Percentiles rank a stretch among this genome's conserved stretches.
These are phyloP conservation scores for Lepidotrigona ventralis DNA, from an alignment of 1,140 invertebrate genomes.

Conservation along the genomic window DNA sequence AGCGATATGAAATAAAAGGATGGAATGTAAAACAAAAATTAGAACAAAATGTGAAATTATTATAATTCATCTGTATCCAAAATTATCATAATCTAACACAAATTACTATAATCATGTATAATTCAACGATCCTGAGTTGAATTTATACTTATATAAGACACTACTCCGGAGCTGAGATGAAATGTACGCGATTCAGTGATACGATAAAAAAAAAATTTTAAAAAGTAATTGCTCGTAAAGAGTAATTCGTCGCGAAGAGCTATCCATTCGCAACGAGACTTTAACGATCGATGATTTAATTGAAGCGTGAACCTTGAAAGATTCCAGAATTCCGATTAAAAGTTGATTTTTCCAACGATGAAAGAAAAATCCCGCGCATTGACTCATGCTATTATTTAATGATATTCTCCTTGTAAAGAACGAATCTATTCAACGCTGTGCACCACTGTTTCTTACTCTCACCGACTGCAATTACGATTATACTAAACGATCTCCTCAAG, in stretches of 20 bases:
- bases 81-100: no score
- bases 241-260: background rate
- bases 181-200: background rate
- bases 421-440: background rate
- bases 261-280: slow-evolving; percentile 24
- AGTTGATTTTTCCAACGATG: slow-evolving; percentile 13
- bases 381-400: slow-evolving; percentile 29
- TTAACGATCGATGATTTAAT: slow-evolving; percentile 14
- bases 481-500: background rate
- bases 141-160: no score
- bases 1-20: no score
- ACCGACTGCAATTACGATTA: background rate
- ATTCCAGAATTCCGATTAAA: slow-evolving; percentile 32
- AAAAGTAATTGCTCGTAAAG: background rate
- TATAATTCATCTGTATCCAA: no score
- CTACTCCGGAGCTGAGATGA: background rate
- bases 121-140: no score
- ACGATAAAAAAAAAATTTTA: background rate
- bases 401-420: slow-evolving; percentile 17
- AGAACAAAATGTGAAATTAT: no score
- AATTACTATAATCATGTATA: no score
- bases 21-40: no score
- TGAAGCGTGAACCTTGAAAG: slow-evolving; percentile 9
- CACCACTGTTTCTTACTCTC: background rate
- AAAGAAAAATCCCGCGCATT: slow-evolving; percentile 24